A percentile compares a stretch with the other conserved stretches of the same genome.
These are phyloP conservation scores for Cercocebus atys DNA, from an alignment of 2,113 vertebrate species.

Conservation along the genomic window DNA sequence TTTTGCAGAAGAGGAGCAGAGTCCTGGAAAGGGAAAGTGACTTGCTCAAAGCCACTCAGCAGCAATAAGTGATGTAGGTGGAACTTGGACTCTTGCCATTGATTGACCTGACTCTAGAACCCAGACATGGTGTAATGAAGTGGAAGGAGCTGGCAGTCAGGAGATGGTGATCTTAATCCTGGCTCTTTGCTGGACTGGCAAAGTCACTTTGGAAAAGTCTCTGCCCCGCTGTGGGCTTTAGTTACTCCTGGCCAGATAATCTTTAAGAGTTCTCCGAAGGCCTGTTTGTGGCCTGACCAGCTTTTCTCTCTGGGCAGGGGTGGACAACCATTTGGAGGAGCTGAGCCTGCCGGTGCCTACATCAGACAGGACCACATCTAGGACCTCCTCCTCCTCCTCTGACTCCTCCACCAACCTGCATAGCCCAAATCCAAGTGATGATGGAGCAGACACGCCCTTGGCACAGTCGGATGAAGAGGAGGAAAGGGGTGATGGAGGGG, in stretches of 20 bases:
- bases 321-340: constrained; percentile 83
- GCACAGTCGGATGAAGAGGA: constrained; percentile 94
- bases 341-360: constrained; percentile 81
- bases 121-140: not conserved
- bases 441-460: constrained; percentile 89
- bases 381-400: constrained; percentile 90
- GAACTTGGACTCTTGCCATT: not conserved
- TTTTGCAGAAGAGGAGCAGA: not conserved
- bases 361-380: constrained; percentile 84
- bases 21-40: not conserved
- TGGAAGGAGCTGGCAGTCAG: not conserved
- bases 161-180: not conserved
- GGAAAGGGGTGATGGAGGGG: constrained; percentile 89
- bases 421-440: constrained; percentile 89
- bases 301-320: constrained; percentile 72
- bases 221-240: not conserved
- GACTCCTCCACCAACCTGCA: constrained; percentile 87
- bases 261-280: not conserved
- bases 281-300: not conserved
- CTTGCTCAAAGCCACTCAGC: not conserved
- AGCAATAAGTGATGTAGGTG: not conserved
- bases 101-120: not conserved
- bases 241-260: not conserved
- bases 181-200: not conserved
- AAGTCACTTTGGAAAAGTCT: not conserved